A percentile compares a stretch with the other conserved stretches of the same genome.
phyloP scores from a whole-genome alignment of 2,113 vertebrate species.

The Nymphicus hollandicus region DNA sequence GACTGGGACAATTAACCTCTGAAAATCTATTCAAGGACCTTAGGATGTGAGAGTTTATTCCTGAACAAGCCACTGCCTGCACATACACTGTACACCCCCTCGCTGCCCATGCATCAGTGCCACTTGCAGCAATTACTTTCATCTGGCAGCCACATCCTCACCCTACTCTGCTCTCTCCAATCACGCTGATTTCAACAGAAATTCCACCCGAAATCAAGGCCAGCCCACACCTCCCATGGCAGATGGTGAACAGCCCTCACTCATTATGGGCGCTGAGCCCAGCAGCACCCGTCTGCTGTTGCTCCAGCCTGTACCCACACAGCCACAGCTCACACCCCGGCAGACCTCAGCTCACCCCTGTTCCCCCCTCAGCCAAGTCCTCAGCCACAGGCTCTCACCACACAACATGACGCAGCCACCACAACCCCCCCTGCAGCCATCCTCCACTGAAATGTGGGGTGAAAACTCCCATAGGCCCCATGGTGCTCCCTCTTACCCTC shows the following conservation, averaged over 20 bases:
- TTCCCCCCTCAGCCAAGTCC: neutral
- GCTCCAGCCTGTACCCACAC: fast-evolving
- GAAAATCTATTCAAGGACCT: neutral
- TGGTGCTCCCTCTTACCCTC: neutral
- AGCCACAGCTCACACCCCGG: fast-evolving
- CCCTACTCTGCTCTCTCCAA: neutral
- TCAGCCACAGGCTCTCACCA: neutral
- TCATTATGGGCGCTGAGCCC: fast-evolving
- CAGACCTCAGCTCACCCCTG: neutral
- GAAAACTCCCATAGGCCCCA: neutral
- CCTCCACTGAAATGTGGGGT: fast-evolving
- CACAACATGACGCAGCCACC: neutral
- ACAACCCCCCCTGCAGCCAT: neutral
- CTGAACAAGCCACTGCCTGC: neutral
- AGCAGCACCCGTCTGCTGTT: fast-evolving
- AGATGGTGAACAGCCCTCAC: fast-evolving
- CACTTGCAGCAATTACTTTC: fast-evolving
- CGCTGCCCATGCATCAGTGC: fast-evolving
- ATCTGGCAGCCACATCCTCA: neutral
- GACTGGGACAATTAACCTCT: neutral
- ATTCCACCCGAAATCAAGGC: neutral
- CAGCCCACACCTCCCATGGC: neutral
- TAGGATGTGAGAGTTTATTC: neutral
- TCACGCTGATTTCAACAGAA: neutral
- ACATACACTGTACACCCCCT: neutral